Conservation (phyloP, 2,797 vertebrate species). For the Acrossocheilus wenchowensis region DNA sequence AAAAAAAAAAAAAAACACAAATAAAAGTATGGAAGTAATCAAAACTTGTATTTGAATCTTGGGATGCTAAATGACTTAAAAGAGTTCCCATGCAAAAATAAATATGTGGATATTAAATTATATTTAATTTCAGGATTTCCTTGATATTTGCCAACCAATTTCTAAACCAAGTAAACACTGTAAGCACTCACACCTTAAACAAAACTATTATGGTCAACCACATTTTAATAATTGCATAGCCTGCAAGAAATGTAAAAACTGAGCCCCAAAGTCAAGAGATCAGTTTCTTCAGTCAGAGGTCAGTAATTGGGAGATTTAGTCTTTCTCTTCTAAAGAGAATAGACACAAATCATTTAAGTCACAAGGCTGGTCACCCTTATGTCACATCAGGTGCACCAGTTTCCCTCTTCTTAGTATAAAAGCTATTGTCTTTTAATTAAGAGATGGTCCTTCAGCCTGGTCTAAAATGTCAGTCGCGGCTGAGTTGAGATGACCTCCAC, state of each 20-base stretch:
- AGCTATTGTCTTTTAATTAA: slow-evolving; percentile 82
- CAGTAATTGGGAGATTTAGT: background rate
- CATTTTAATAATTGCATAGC: background rate
- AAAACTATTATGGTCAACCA: background rate
- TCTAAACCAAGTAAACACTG: background rate
- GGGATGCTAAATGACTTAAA: background rate
- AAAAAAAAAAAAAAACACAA: background rate
- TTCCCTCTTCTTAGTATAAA: slow-evolving; percentile 62
- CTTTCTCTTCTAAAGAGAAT: background rate
- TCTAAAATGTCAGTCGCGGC: slow-evolving; percentile 77
- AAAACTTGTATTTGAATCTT: background rate
- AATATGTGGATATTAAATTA: background rate
- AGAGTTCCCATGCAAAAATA: background rate
- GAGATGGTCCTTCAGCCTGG: slow-evolving; percentile 74
- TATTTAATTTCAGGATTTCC: background rate
- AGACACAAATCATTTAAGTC: slow-evolving; percentile 56
- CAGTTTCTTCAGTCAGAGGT: too few relatives aligned
- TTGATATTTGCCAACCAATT: background rate
- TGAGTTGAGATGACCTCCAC: slow-evolving; percentile 77
- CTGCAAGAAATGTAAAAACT: background rate
- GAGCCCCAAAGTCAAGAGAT: background rate
- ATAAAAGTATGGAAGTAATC: background rate
- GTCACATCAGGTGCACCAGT: slow-evolving; percentile 70
- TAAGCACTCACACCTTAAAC: background rate
- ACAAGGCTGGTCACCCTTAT: background rate